A percentile compares a stretch with the other conserved stretches of the same genome.
These are phyloP conservation scores for Abramis brama DNA, from an alignment of 2,113 vertebrate genomes.

Conservation along the genomic window DNA sequence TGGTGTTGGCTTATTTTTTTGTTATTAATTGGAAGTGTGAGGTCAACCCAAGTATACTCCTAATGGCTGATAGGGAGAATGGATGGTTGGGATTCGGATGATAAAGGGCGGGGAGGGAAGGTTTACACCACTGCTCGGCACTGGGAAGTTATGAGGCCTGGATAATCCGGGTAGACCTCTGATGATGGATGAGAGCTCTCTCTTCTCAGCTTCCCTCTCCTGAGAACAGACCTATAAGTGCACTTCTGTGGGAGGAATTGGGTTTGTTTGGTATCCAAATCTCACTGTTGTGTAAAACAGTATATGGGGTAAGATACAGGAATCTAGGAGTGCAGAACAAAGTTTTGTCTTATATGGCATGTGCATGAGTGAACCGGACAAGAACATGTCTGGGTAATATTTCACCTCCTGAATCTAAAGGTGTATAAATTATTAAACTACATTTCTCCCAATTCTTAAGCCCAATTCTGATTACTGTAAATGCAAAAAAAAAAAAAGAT, in stretches of 20 bases:
- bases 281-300: slow-evolving; percentile 7
- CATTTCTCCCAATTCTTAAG: background rate
- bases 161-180: slow-evolving; percentile 53
- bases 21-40: slow-evolving; percentile 62
- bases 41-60: slow-evolving; percentile 53
- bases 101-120: slow-evolving; percentile 61
- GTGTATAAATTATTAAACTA: background rate
- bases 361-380: background rate
- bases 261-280: slow-evolving; percentile 1
- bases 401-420: background rate
- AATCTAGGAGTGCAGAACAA: background rate
- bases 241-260: slow-evolving; percentile 51
- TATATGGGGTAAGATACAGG: background rate
- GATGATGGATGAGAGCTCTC: slow-evolving; percentile 52
- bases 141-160: slow-evolving; percentile 40
- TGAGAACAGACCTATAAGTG: slow-evolving; percentile 66
- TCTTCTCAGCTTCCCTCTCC: slow-evolving; percentile 38
- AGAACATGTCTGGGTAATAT: background rate
- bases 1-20: slow-evolving; percentile 62
- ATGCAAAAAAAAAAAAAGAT: background rate
- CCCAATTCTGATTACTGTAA: background rate
- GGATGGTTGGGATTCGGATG: slow-evolving; percentile 61
- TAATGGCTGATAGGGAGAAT: slow-evolving; percentile 48
- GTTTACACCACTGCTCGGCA: slow-evolving; percentile 35
- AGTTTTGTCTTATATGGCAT: background rate